Base-by-base conservation (phyloP, 2,113 vertebrate species). In the Thalassoma bifasciatum region DNA sequence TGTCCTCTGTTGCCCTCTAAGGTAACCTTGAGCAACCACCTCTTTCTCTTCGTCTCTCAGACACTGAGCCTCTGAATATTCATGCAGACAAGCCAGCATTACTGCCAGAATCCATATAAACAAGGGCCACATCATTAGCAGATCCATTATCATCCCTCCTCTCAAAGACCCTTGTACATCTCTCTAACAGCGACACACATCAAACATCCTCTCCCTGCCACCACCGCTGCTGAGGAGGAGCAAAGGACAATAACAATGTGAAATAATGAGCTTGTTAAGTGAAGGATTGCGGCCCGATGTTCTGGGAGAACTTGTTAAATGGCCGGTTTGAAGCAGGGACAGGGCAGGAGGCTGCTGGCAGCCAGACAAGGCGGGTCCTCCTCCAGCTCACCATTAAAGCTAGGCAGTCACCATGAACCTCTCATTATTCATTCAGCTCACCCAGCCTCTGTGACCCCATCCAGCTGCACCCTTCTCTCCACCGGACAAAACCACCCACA, bases 241-340 rank as follows among this genome's bases (percentile, higher is more conserved):
- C 78, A 82, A 79, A 83, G 84, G 80, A 85, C 81, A 67, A 83
- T 86, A 89, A 88, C 86, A 77, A 79, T 85, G 79, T 71, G 81
- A 88, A 87, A 91, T 91, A 91, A 92, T 90, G 86, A 93, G 92
- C 87, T 90, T 90, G 84, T 91, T 88, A 91, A 86, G 83, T 70
- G 83, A 80, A 81, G 76, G 74, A 85, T 75, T 74, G 81, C 72
- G 81, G 72, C 75, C 82, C 81, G 30, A 21, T 73, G 72, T 78
- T 84, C 58, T 51, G 38, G 42, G 61, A 73, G 62, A 77, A 81
- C 84, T 82, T 77, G 44, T 88, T 79, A 81, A 87, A 82, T 69
- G 63, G 21, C 61, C 19, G 38, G 77, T 87, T 89, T 89, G 47
- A 82, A 62, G 61, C 52, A 59, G 63, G 49, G 24, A 72, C 62